Base-by-base conservation (phyloP, 2,888 invertebrate genomes). In the Pimpla rufipes region DNA sequence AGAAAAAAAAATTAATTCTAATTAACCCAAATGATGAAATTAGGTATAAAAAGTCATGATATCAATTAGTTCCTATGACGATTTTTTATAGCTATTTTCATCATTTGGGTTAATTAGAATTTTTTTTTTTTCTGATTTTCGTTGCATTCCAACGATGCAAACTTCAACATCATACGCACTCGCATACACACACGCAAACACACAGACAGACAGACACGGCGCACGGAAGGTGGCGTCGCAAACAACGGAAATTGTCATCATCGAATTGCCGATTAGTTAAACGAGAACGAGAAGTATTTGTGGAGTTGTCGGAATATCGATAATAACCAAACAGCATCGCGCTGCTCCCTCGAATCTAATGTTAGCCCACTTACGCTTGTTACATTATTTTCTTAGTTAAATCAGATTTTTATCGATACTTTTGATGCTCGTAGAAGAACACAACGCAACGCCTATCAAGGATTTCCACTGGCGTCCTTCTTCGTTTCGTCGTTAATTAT, bases 401-500 rank as follows among this genome's bases (percentile, higher is more conserved):
- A 85, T 68, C 81, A 81, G 71, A n/a, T 52, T 62, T 59, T 68
- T 42, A 81, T 86, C 83, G 88, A 85, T 86, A 88, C 85, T 77
- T 87, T 73, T 87, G 77, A 67, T 80, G 78, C 47, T 85, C 78
- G 81, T 62, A 76, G 62, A 81, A 59, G 8, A 59, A 10, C 4
- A 10, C 16, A 16, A 83, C 71, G 1, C 1, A 21, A 73, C 85
- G 75, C 89, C 89, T 91, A 93, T 96, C 96, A 96, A 93, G 96
- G 96, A 94, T 96, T 96, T 86, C 95, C 94, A 71, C 95, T 94
- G 73, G 95, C 92, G 57, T 96, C 96, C 92, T 96, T 96, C 94
- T 96, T 96, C 88, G 94, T 93, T 90, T 96, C 96, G 87, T 96
- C 96, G 88, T 94, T 94, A 89, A 94, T 94, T 91, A 89, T 93